phyloP scores from a whole-genome alignment of 1,140 invertebrate genomes.

The Drosophila ambigua region DNA sequence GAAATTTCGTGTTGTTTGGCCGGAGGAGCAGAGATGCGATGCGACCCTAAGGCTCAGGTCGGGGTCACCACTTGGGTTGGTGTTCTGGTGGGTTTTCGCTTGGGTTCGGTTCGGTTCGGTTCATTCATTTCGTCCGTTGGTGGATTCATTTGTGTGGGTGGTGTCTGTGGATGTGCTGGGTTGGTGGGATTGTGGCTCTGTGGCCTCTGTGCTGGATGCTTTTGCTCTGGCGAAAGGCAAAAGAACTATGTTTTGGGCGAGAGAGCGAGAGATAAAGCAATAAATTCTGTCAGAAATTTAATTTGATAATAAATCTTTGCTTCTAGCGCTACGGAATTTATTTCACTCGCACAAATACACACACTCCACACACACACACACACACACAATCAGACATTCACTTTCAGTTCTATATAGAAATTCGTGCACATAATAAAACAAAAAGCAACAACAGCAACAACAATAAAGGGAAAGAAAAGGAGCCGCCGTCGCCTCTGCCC shows the following conservation, averaged over 20 bases:
- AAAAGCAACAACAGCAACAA: slow-evolving; percentile 60
- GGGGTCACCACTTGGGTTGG: slow-evolving; percentile 58
- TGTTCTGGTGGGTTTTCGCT: slow-evolving; percentile 23
- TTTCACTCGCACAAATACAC: slow-evolving; percentile 73
- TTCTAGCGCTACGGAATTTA: slow-evolving; percentile 84
- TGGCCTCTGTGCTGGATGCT: slow-evolving; percentile 22
- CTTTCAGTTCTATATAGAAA: slow-evolving; percentile 66
- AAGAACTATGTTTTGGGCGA: slow-evolving; percentile 83
- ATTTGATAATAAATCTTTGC: slow-evolving; percentile 84
- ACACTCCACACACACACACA: slow-evolving; percentile 47
- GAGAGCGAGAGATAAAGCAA: slow-evolving; percentile 80
- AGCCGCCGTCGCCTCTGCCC: slow-evolving; percentile 1
- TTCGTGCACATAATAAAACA: slow-evolving; percentile 83
- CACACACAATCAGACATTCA: slow-evolving; percentile 15
- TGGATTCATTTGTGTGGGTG: slow-evolving; percentile 47
- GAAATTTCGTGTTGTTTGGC: slow-evolving; percentile 58
- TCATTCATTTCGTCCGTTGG: slow-evolving; percentile 36
- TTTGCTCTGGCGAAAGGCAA: slow-evolving; percentile 68
- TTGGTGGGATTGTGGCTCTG: slow-evolving; percentile 25
- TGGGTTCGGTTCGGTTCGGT: slow-evolving; percentile 2
- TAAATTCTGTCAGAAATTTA: slow-evolving; percentile 84
- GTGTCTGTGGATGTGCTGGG: slow-evolving; percentile 29
- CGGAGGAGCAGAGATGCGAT: slow-evolving; percentile 29
- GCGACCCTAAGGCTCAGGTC: slow-evolving; percentile 35
- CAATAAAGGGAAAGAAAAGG: slow-evolving; percentile 48